Conservation (phyloP, 2,797 vertebrate genomes). For the Astyanax mexicanus region DNA sequence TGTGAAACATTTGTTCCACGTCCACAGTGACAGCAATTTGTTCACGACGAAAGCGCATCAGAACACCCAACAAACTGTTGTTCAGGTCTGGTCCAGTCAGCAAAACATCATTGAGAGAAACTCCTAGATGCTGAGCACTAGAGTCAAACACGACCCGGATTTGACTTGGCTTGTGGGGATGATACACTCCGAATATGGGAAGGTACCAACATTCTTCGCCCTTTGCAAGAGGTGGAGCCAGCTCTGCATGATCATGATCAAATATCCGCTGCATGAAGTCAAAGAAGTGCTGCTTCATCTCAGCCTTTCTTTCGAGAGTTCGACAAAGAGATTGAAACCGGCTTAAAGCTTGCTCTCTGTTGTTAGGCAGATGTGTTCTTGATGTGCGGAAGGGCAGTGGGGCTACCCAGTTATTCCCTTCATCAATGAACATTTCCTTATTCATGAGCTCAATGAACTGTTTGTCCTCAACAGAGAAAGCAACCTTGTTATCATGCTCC, state of each 20-base stretch:
- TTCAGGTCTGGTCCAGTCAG: conserved; percentile 4
- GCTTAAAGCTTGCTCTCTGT: background rate
- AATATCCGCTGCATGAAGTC: too few relatives aligned
- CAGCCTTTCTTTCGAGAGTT: background rate
- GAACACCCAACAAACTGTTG: background rate
- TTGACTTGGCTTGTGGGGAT: too few relatives aligned
- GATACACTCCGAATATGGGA: too few relatives aligned
- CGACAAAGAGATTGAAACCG: background rate
- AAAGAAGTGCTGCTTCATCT: too few relatives aligned
- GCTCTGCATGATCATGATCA: too few relatives aligned
- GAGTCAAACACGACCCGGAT: too few relatives aligned
- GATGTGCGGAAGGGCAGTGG: background rate
- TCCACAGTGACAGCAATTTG: background rate
- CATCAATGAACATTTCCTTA: background rate
- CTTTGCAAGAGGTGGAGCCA: too few relatives aligned
- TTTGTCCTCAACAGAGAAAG: background rate
- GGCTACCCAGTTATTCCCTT: background rate
- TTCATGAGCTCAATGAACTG: background rate
- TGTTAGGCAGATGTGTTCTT: background rate
- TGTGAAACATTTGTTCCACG: background rate
- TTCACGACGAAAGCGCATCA: background rate
- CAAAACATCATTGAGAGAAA: too few relatives aligned
- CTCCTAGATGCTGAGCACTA: too few relatives aligned
- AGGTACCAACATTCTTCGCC: too few relatives aligned
- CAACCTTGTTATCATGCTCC: too few relatives aligned